Conservation (phyloP, 2,113 vertebrate species). For the Lathamus discolor region DNA sequence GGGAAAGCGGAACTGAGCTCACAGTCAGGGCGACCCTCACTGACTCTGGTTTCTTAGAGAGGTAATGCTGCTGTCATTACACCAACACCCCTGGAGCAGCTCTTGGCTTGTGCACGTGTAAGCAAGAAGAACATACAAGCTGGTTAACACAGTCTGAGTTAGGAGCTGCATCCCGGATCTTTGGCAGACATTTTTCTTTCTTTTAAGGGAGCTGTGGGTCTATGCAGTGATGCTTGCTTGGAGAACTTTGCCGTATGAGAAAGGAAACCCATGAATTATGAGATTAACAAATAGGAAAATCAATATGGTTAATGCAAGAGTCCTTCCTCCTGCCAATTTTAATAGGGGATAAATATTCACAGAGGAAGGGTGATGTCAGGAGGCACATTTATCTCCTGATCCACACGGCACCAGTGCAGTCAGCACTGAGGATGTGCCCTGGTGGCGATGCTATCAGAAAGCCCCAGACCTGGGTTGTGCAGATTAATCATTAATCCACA, state of each 20-base stretch:
- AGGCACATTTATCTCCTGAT: slow-evolving; percentile 13
- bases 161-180: background rate
- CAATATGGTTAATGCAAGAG: slow-evolving; percentile 2
- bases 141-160: background rate
- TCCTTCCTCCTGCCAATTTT: background rate
- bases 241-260: background rate
- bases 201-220: background rate
- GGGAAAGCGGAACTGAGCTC: background rate
- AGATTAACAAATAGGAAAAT: slow-evolving; percentile 35
- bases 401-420: background rate
- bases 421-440: background rate
- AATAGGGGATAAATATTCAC: background rate
- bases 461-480: background rate
- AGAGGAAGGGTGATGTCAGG: background rate
- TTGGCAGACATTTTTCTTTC: background rate
- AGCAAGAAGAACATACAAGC: background rate
- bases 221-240: background rate
- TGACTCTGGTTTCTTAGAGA: no score
- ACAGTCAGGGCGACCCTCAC: background rate
- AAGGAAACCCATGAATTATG: slow-evolving; percentile 32
- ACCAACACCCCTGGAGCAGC: background rate
- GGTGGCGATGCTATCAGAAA: background rate
- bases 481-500: background rate
- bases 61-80: rapidly evolving
- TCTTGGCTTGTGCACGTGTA: background rate